Conservation (phyloP, 2,797 vertebrate genomes). For the Dermochelys coriacea region DNA sequence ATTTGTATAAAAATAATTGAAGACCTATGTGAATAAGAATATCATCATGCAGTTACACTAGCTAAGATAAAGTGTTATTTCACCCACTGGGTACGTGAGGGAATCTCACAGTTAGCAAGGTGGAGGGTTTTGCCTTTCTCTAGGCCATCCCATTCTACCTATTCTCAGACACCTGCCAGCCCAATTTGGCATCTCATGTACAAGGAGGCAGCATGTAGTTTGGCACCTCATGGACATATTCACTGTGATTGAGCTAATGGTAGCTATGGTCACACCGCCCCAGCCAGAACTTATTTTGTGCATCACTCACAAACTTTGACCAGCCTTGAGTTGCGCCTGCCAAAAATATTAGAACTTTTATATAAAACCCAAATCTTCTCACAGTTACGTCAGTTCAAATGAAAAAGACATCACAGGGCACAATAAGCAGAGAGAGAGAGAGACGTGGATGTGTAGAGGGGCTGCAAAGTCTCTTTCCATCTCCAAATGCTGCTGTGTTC, state of each 20-base stretch:
- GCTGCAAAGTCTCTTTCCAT: not conserved
- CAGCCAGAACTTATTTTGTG: not conserved
- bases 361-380: not conserved
- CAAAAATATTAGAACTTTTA: not conserved
- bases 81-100: fast-evolving
- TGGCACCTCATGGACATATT: fast-evolving
- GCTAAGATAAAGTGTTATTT: not conserved
- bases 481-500: not conserved
- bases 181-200: not conserved
- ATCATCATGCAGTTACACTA: not conserved
- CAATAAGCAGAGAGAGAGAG: not conserved
- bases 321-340: not conserved
- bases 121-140: not conserved
- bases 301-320: not conserved
- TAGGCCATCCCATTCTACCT: not conserved
- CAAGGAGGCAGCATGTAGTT: not conserved
- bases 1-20: fast-evolving
- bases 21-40: not conserved
- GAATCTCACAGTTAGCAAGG: not conserved
- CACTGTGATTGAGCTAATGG: not conserved
- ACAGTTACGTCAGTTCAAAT: not conserved
- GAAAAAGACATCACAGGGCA: not conserved
- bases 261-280: not conserved
- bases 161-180: not conserved
- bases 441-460: not conserved